phyloP scores from a whole-genome alignment of 2,797 vertebrate genomes.

The Luscinia luscinia region DNA sequence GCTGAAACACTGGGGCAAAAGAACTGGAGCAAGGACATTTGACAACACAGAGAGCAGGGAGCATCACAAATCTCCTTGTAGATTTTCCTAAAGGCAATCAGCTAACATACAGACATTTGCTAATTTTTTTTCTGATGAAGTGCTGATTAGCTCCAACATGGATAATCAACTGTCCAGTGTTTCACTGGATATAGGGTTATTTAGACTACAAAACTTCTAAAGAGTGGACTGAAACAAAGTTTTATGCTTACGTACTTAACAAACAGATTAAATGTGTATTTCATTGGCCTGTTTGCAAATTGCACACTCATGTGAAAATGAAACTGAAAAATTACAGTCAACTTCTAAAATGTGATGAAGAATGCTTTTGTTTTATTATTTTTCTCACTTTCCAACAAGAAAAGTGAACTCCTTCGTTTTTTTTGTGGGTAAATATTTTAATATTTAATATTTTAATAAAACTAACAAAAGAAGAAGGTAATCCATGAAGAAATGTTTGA shows the following conservation, averaged over 20 bases:
- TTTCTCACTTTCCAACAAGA: background rate
- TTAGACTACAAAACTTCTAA: background rate
- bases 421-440: background rate
- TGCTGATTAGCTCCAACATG: background rate
- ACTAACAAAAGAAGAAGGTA: background rate
- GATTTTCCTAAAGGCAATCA: background rate
- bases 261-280: background rate
- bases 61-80: background rate
- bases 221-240: background rate
- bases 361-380: background rate
- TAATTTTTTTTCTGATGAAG: background rate
- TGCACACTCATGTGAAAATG: background rate
- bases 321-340: background rate
- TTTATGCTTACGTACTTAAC: background rate
- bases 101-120: background rate
- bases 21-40: background rate
- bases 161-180: background rate
- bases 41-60: background rate
- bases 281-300: background rate
- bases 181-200: background rate
- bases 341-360: background rate
- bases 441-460: background rate
- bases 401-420: background rate
- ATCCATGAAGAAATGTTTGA: background rate
- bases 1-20: background rate